Percentiles rank a stretch among this genome's conserved stretches.
Conservation (phyloP, 2,888 invertebrate species). For the Erynnis tages region DNA sequence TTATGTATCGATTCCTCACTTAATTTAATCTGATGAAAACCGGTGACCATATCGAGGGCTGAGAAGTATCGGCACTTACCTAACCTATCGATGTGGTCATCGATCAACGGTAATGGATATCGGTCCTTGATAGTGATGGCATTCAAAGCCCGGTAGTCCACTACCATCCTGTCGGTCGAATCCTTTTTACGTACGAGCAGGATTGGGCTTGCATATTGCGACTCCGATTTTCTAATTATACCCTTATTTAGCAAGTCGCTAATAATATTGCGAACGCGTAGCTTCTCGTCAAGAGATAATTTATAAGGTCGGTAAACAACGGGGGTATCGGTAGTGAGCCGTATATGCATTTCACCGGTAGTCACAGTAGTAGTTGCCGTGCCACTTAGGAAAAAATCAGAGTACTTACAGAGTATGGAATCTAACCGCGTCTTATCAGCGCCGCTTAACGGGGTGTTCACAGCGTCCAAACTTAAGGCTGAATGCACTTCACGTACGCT, state of each 20-base stretch:
- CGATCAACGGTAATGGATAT: background rate
- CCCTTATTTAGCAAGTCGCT: background rate
- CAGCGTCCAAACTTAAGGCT: too few relatives aligned
- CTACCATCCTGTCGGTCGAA: background rate
- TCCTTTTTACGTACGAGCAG: background rate
- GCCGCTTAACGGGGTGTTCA: background rate
- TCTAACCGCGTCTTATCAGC: background rate
- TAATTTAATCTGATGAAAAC: conserved; percentile 45
- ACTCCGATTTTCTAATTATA: background rate
- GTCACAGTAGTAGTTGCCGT: background rate
- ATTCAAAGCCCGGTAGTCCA: background rate
- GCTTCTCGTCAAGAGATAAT: background rate
- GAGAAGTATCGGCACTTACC: conserved; percentile 37
- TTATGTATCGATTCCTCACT: conserved; percentile 38
- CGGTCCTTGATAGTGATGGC: background rate
- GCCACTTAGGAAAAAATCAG: background rate
- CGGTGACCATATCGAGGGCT: conserved; percentile 41
- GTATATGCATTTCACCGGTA: background rate
- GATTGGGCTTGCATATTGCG: background rate
- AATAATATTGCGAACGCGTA: background rate
- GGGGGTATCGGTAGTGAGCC: background rate
- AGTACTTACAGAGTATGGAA: background rate
- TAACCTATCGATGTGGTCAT: conserved; percentile 41
- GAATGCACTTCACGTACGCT: too few relatives aligned
- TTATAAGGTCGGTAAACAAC: background rate